Conservation (phyloP, 2,113 vertebrate genomes). For the Cololabis saira region DNA sequence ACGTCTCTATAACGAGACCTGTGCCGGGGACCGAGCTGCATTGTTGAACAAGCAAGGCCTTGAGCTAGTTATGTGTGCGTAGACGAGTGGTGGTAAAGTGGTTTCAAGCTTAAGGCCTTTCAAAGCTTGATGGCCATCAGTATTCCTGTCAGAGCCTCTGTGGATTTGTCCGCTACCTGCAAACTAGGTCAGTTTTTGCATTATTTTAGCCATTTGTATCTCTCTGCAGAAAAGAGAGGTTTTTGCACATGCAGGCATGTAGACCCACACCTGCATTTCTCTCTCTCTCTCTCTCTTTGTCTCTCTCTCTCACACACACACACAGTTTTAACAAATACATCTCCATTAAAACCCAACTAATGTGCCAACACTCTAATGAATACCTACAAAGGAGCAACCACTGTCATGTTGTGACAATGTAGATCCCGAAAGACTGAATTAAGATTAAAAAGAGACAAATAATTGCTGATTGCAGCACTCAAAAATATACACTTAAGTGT, state of each 20-base stretch:
- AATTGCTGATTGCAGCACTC: conserved; percentile 52
- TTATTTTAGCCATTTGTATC: conserved; percentile 81
- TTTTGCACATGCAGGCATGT: conserved; percentile 61
- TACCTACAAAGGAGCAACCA: conserved; percentile 20
- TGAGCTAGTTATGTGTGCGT: conserved; percentile 2
- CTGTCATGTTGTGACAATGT: conserved; percentile 46
- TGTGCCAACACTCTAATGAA: conserved; percentile 52
- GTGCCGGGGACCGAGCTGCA: conserved; percentile 24
- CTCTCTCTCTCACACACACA: conserved; percentile 14
- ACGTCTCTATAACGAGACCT: conserved; percentile 37
- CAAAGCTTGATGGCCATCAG: conserved; percentile 75
- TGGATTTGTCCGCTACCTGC: conserved; percentile 79
- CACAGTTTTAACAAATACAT: conserved; percentile 59
- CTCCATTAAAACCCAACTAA: conserved; percentile 52
- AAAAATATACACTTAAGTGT: conserved; percentile 48
- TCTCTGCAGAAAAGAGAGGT: conserved; percentile 50
- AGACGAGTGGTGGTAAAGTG: conserved; percentile 49
- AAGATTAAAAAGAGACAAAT: conserved; percentile 67
- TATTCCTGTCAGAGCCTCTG: conserved; percentile 75
- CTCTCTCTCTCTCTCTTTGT: neutral
- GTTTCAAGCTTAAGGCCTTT: conserved; percentile 66
- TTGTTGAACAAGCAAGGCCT: conserved; percentile 47
- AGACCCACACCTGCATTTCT: conserved; percentile 62
- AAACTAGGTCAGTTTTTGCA: conserved; percentile 84
- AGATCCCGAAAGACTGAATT: conserved; percentile 62